phyloP scores from a whole-genome alignment of 2,888 invertebrate species.

The Pheosia tremula region DNA sequence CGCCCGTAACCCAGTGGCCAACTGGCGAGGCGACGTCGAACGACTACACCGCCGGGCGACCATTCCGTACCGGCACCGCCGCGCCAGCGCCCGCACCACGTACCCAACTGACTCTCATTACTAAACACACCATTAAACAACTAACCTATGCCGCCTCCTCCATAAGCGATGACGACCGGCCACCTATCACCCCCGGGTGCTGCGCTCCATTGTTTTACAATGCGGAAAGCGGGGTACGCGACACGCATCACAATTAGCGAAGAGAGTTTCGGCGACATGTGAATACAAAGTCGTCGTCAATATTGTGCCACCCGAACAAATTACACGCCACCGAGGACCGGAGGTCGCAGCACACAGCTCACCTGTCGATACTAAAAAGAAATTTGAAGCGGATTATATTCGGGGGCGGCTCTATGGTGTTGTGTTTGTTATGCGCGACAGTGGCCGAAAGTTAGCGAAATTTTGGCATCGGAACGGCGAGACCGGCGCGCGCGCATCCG shows the following conservation, averaged over 20 bases:
- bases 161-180: slow-evolving; percentile 61
- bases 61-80: slow-evolving; percentile 76
- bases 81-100: slow-evolving; percentile 66
- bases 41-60: slow-evolving; percentile 68
- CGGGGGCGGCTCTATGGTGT: slow-evolving; percentile 50
- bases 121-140: slow-evolving; percentile 47
- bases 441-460: slow-evolving; percentile 67
- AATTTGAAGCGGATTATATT: slow-evolving; percentile 50
- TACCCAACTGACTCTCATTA: slow-evolving; percentile 54
- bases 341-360: slow-evolving; percentile 52
- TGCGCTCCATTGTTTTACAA: slow-evolving; percentile 70
- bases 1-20: slow-evolving; percentile 83
- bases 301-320: slow-evolving; percentile 54
- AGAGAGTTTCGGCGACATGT: slow-evolving; percentile 79
- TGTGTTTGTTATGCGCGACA: slow-evolving; percentile 66
- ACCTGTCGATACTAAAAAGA: slow-evolving; percentile 52
- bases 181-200: slow-evolving; percentile 69
- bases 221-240: slow-evolving; percentile 77
- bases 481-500: slow-evolving; percentile 41
- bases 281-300: slow-evolving; percentile 73
- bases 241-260: slow-evolving; percentile 73
- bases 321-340: slow-evolving; percentile 65
- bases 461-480: slow-evolving; percentile 68
- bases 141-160: slow-evolving; percentile 46
- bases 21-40: slow-evolving; percentile 74